These are phyloP conservation scores for Lampris incognitus DNA, from an alignment of 2,113 vertebrate species.

Conservation along the genomic window DNA sequence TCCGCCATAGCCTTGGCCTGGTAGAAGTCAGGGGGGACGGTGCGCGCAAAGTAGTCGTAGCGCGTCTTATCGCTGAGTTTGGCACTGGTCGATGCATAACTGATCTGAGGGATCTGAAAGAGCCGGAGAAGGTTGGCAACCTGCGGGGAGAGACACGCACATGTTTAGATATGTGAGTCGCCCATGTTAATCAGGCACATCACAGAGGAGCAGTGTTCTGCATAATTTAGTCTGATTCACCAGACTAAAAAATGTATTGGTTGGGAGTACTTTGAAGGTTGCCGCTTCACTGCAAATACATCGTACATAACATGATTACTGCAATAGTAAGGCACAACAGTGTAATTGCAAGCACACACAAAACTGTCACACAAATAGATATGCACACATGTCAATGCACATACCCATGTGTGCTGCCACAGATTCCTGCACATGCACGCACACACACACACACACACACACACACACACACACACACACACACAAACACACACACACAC, in stretches of 20 bases:
- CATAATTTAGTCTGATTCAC: background rate
- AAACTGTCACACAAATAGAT: background rate
- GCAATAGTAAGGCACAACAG: constrained; percentile 26
- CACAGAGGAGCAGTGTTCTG: background rate
- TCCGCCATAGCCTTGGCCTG: constrained; percentile 99
- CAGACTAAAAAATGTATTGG: constrained; percentile 12
- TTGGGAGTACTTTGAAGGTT: constrained; percentile 21
- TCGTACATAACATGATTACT: constrained; percentile 41
- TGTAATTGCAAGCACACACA: background rate
- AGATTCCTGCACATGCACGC: background rate
- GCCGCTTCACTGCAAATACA: constrained; percentile 13
- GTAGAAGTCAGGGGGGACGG: constrained; percentile 97
- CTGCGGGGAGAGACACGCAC: constrained; percentile 73
- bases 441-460: constrained; percentile 1
- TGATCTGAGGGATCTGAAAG: constrained; percentile 99
- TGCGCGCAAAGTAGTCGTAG: constrained; percentile 96
- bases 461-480: background rate
- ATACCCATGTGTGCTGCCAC: too few relatives aligned
- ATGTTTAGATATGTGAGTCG: background rate
- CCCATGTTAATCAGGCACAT: constrained; percentile 9
- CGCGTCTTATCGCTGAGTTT: constrained; percentile 98
- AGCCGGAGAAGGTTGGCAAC: constrained; percentile 97
- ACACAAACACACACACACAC: constrained; percentile 3
- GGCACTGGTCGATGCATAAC: constrained; percentile 97
- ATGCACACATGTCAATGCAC: background rate